Conservation (phyloP, 2,888 invertebrate genomes). For the Drosophila incognita region DNA sequence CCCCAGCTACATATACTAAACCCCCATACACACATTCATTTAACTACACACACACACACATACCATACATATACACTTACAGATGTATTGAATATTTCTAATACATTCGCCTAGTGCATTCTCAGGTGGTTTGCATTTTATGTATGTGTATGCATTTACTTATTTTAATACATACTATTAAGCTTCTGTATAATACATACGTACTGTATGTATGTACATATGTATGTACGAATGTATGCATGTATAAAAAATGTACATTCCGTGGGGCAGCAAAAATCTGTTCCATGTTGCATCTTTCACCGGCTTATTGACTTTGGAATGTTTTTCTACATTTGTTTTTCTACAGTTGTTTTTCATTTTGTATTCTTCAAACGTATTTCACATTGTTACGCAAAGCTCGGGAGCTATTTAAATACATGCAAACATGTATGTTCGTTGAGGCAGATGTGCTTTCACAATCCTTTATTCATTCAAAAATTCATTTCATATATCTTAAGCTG, state of each 20-base stretch:
- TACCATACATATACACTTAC: background rate
- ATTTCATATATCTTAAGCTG: background rate
- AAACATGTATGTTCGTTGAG: background rate
- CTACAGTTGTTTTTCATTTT: conserved; percentile 51
- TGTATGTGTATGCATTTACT: conserved; percentile 8
- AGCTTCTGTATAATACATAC: background rate
- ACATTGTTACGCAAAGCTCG: conserved; percentile 19
- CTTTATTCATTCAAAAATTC: background rate
- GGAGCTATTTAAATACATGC: background rate
- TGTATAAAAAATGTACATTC: conserved; percentile 39
- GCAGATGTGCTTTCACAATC: background rate
- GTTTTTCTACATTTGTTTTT: conserved; percentile 60
- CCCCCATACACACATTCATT: background rate
- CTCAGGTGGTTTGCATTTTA: conserved; percentile 70
- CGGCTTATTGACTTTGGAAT: conserved; percentile 44
- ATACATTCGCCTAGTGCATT: conserved; percentile 54
- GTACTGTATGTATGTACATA: background rate
- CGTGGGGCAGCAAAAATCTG: conserved; percentile 58
- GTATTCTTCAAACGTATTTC: conserved; percentile 9
- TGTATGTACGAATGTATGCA: background rate
- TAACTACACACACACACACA: background rate
- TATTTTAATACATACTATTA: conserved; percentile 7
- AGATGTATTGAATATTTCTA: conserved; percentile 24
- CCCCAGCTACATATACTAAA: background rate
- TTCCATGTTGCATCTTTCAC: conserved; percentile 52